Evolutionary conservation across 2,888 invertebrate genomes (phyloP).

Genomic region (Lasioglossum leucozonium): DNA sequence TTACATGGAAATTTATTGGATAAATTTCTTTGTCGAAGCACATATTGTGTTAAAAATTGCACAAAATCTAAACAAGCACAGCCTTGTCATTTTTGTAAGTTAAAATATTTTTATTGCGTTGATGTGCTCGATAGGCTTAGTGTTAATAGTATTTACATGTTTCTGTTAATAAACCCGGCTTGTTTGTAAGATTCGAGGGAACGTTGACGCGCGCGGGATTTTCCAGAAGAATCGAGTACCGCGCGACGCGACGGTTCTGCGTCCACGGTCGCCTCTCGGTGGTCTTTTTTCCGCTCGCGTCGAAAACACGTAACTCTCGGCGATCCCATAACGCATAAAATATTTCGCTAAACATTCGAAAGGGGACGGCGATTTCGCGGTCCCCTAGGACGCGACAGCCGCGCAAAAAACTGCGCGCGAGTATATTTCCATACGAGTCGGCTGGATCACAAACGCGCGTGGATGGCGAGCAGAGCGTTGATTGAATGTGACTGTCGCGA

Average conservation of each 20-base stretch:
- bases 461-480: slow-evolving; percentile 54
- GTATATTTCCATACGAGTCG: slow-evolving; percentile 57
- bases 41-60: too few species aligned
- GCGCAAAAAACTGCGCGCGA: slow-evolving; percentile 50
- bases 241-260: neutral
- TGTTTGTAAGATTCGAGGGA: neutral
- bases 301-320: slow-evolving; percentile 48
- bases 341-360: slow-evolving; percentile 65
- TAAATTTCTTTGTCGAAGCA: too few species aligned
- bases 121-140: too few species aligned
- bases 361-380: slow-evolving; percentile 48
- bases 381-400: slow-evolving; percentile 21
- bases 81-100: too few species aligned
- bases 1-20: too few species aligned
- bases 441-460: slow-evolving; percentile 20
- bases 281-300: slow-evolving; percentile 23
- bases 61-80: too few species aligned
- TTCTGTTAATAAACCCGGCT: neutral
- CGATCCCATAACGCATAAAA: slow-evolving; percentile 62
- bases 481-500: slow-evolving; percentile 75
- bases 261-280: neutral
- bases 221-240: neutral
- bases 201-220: neutral
- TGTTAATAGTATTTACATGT: neutral
- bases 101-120: too few species aligned